A percentile compares a stretch with the other conserved stretches of the same genome.
Conservation (phyloP, 92 coral and sea anemone species). For the Scolanthus callimorphus region DNA sequence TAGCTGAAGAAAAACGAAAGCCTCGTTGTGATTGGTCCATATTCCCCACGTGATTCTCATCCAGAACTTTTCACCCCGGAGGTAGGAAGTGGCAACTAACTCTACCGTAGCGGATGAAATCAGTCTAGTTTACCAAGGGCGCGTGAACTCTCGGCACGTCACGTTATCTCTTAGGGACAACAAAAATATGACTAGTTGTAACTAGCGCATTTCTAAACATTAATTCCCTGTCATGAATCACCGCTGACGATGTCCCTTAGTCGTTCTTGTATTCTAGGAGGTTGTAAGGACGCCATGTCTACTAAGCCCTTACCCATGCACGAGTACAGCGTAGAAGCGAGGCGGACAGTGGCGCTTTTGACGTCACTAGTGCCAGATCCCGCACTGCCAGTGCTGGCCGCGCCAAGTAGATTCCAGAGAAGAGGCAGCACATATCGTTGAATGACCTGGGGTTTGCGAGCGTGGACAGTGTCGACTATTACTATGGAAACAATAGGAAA, state of each 20-base stretch:
- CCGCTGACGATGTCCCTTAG: conserved; percentile 67
- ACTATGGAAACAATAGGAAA: conserved; percentile 53
- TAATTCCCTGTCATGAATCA: conserved; percentile 8
- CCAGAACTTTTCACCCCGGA: too few relatives aligned
- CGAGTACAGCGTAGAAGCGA: conserved; percentile 70
- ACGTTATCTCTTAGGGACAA: too few relatives aligned
- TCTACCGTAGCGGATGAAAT: too few relatives aligned
- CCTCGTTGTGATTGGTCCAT: too few relatives aligned
- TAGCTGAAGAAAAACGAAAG: too few relatives aligned
- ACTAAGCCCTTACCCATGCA: conserved; percentile 73
- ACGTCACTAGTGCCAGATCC: conserved; percentile 63
- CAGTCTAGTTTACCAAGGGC: too few relatives aligned
- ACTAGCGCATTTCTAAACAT: too few relatives aligned
- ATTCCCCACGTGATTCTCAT: too few relatives aligned
- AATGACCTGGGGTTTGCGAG: conserved; percentile 81
- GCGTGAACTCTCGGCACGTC: too few relatives aligned
- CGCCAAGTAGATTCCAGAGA: conserved; percentile 87
- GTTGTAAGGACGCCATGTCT: conserved; percentile 74
- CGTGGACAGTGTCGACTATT: conserved; percentile 63
- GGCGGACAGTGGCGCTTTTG: conserved; percentile 47
- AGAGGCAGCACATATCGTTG: conserved; percentile 83
- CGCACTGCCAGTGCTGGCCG: conserved; percentile 70
- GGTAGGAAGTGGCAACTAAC: too few relatives aligned
- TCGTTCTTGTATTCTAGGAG: conserved; percentile 72
- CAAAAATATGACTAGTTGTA: too few relatives aligned